These are phyloP conservation scores for Eremophila alpestris DNA, from an alignment of 2,797 vertebrate species.

Conservation along the genomic window DNA sequence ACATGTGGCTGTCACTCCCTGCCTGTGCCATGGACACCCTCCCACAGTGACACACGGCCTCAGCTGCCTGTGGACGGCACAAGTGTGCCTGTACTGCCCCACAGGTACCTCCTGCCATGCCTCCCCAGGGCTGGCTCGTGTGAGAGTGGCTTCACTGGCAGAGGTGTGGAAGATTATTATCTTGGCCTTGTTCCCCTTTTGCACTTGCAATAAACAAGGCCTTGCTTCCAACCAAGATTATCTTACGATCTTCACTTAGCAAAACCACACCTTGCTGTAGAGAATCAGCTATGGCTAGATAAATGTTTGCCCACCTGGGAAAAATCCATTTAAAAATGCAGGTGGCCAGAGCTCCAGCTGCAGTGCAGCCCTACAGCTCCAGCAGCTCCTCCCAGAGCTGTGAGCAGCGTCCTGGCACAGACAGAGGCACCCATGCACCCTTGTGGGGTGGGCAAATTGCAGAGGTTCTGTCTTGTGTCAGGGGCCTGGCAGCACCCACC, in stretches of 20 bases:
- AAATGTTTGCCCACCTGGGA: not conserved
- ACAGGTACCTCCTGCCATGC: not conserved
- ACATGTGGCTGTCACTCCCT: rapidly evolving
- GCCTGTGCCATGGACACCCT: not conserved
- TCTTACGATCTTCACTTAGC: not conserved
- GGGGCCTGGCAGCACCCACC: not conserved
- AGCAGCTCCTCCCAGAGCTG: not conserved
- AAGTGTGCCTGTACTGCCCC: not conserved
- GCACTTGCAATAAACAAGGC: not conserved
- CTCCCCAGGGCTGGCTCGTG: not conserved
- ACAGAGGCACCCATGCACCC: not conserved
- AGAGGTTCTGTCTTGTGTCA: rapidly evolving
- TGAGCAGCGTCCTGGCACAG: not conserved
- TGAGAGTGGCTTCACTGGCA: not conserved
- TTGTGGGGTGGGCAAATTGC: rapidly evolving
- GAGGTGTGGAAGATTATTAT: not conserved
- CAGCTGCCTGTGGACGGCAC: not conserved
- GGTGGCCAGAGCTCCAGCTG: not conserved
- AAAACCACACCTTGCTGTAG: not conserved
- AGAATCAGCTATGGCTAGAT: not conserved
- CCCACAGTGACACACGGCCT: rapidly evolving
- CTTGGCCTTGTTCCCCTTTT: not conserved
- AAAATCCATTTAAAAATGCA: not conserved
- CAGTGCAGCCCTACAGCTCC: not conserved
- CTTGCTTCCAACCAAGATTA: not conserved